A percentile compares a stretch with the other conserved stretches of the same genome.
phyloP scores from a whole-genome alignment of 2,797 vertebrate species.

The Schizothorax lantsangensis region DNA sequence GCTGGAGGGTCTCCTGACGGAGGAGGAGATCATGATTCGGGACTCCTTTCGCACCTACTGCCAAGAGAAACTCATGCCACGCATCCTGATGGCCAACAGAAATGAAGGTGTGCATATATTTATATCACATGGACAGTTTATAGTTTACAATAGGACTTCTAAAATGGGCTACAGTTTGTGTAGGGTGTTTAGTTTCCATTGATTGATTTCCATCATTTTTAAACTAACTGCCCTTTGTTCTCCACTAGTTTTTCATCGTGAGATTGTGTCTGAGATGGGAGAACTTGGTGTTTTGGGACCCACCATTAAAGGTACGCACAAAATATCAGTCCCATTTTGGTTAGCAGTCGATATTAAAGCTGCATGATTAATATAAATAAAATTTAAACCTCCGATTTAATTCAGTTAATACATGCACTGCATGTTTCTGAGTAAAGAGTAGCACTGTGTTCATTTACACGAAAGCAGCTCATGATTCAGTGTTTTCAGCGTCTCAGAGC shows the following conservation, averaged over 20 bases:
- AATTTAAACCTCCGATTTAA: not conserved
- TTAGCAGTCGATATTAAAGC: too few relatives aligned
- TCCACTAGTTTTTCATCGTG: slow-evolving; percentile 79
- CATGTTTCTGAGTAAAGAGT: not conserved
- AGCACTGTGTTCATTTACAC: not conserved
- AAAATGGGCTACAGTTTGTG: not conserved
- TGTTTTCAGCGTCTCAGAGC: not conserved
- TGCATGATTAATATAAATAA: not conserved
- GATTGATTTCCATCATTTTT: not conserved
- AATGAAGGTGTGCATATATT: slow-evolving; percentile 80
- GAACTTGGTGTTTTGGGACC: slow-evolving; percentile 80
- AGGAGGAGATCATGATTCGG: slow-evolving; percentile 90
- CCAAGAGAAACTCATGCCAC: slow-evolving; percentile 90
- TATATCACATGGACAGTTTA: not conserved
- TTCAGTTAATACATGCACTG: too few relatives aligned
- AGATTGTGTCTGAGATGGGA: slow-evolving; percentile 82
- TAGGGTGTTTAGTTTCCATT: slow-evolving; percentile 74
- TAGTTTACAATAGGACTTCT: not conserved
- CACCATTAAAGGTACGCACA: slow-evolving; percentile 82
- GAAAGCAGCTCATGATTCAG: not conserved
- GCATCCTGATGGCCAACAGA: slow-evolving; percentile 88
- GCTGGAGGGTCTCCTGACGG: slow-evolving; percentile 85
- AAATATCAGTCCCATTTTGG: not conserved
- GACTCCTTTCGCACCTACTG: slow-evolving; percentile 89
- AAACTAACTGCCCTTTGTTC: not conserved